Base-by-base conservation (phyloP, 2,113 vertebrate species). In the Corythornis cristatus region DNA sequence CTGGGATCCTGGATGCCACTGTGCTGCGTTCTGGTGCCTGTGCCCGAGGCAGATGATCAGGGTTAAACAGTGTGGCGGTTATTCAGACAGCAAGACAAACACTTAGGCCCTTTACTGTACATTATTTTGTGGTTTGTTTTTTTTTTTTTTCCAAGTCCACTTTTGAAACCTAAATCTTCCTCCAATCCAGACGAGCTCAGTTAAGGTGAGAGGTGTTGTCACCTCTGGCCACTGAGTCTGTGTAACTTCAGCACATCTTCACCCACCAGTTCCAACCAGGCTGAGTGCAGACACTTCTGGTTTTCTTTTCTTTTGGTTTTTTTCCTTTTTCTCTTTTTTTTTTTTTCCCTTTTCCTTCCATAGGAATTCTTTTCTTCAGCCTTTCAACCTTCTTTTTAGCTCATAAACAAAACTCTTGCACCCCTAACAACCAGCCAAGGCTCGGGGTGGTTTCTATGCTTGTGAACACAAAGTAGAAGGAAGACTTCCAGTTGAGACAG, bases 1-100 rank as follows among this genome's bases (percentile, higher is more conserved):
- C 93, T 22, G 73, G 73, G 12, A 3, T 42, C 56, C 70, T 14
- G 3, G 88, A 13, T 33, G 57, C 68, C 79, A 3, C 95, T 83
- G 82, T 43, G 95, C 93, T 91, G 93, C 46, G 43, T 88, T 42
- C 92, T 37, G 42, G 61, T 42, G 90, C 54, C 89, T 70, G 91
- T 56, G 57, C 85, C 83, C 40, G 35, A 80, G 88, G 89, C 74
- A 74, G 93, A 4, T 12, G 74, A 58, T 45, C 21, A 2, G 68
- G 76, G 60, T 86, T 37, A 8, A 88, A 83, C 88, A 70, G 33
- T 35, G 51, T 28, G 73, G 65, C 51, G 61, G 80, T 72, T 95
- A 31, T 14, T 81, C 54, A 23, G 53, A 48, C 92, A 88, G 73
- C 35, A 29, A 86, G 51, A 86, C 86, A 86, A 86, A 71, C 86